A percentile compares a stretch with the other conserved stretches of the same genome.
These are phyloP conservation scores for Drosophila lini DNA, from an alignment of 1,140 invertebrate genomes.

Conservation along the genomic window DNA sequence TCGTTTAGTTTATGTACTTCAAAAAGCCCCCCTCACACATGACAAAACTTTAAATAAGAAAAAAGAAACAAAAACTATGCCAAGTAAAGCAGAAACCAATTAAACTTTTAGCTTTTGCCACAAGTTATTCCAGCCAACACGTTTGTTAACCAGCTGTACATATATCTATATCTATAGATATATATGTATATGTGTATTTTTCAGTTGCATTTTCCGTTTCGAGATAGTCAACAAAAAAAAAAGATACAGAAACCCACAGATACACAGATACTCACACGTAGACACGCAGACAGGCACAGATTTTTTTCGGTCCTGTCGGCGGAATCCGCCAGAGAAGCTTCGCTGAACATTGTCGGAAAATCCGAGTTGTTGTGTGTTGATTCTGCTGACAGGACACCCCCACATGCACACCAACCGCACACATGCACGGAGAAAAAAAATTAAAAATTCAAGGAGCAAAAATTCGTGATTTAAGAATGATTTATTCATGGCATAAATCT, in stretches of 20 bases:
- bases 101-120: constrained; percentile 73
- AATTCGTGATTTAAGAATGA: constrained; percentile 19
- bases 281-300: constrained; percentile 27
- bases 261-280: constrained; percentile 40
- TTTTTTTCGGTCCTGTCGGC: constrained; percentile 32
- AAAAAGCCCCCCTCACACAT: constrained; percentile 33
- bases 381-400: constrained; percentile 61
- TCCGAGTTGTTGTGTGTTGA: constrained; percentile 62
- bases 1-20: constrained; percentile 50
- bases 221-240: constrained; percentile 43
- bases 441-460: constrained; percentile 15
- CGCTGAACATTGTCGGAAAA: constrained; percentile 45
- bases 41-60: constrained; percentile 24
- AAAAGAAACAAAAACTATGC: constrained; percentile 39
- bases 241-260: constrained; percentile 28
- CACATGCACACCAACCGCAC: constrained; percentile 24
- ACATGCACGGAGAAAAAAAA: constrained; percentile 22
- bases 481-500: constrained; percentile 19
- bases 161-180: constrained; percentile 13
- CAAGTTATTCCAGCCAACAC: constrained; percentile 60
- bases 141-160: constrained; percentile 41
- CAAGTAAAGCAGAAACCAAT: constrained; percentile 65
- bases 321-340: constrained; percentile 38
- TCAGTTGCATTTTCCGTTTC: constrained; percentile 50
- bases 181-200: constrained; percentile 25